Percentiles rank a stretch among this genome's conserved stretches.
phyloP scores from a whole-genome alignment of 2,797 vertebrate genomes.

The Bradypodion ventrale region DNA sequence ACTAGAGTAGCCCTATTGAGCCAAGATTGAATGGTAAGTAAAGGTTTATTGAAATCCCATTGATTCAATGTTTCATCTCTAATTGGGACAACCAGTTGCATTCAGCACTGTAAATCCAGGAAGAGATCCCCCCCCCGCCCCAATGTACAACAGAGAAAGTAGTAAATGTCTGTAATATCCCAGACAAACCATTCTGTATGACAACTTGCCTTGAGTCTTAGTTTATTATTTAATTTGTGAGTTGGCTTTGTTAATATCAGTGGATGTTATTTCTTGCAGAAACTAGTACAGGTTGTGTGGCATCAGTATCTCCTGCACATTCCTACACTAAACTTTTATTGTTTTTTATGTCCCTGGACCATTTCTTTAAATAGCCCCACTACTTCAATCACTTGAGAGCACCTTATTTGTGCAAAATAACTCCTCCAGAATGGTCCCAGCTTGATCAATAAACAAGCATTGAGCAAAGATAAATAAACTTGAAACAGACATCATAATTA shows the following conservation, averaged over 20 bases:
- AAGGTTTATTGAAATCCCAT: no score
- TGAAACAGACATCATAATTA: constrained; percentile 67
- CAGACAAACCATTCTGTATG: neutral
- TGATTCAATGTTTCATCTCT: no score
- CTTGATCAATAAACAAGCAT: constrained; percentile 79
- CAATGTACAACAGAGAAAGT: neutral
- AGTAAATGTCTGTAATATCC: neutral
- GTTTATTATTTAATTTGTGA: constrained; percentile 1
- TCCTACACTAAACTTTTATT: constrained; percentile 50
- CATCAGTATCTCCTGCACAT: neutral
- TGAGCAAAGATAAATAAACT: constrained; percentile 71
- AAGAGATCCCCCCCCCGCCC: no score
- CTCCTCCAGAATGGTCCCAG: constrained; percentile 70
- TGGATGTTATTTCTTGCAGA: neutral
- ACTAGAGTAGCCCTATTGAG: no score
- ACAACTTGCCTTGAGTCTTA: neutral
- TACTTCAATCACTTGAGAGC: constrained; percentile 57
- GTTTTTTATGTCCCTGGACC: constrained; percentile 45
- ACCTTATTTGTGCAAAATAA: constrained; percentile 79
- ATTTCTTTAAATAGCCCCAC: constrained; percentile 44
- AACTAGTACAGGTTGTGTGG: neutral
- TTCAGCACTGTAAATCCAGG: neutral
- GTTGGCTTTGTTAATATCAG: neutral
- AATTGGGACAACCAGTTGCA: no score
- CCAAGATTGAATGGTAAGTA: no score